Evolutionary conservation across 2,888 invertebrate species (phyloP), one percentile per base, ranked within the genome.

Genomic region (Caenorhabditis zanzibari): DNA sequence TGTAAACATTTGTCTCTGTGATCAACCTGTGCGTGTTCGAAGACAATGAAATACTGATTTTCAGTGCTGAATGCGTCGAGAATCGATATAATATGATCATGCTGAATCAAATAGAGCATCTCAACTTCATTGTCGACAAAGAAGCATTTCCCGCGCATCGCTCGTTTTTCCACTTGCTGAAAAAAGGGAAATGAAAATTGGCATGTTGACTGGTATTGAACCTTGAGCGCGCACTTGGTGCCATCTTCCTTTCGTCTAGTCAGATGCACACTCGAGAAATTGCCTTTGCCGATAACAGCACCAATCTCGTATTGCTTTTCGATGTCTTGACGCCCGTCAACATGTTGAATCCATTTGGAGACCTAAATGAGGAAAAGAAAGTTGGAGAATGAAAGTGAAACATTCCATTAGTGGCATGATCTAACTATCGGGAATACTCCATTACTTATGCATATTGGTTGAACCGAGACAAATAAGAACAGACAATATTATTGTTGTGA

Each of bases 81-180:
- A 22, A 91, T 85, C 26, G 81, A 79, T 69, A 90, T 90, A 41
- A 91, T 91, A 75, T 91, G 87, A 22, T 81, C 71, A 72, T 91
- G 91, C 24, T 76, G 82, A 32, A 81, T 82, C 47, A 88, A 54
- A 9, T 81, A 85, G 24, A 85, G 47, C 73, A 88, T 84, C 69
- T 88, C 88, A 16, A 91, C 89, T 64, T 91, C 91, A 81, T 91
- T 91, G 68, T 91, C 90, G 56, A 91, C 88, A 77, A 90, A 91
- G 82, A 90, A 90, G 79, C 90, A 88, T 82, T 90, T 89, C 22
- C 90, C 91, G 1, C 88, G 83, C 84, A 91, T 88, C 12, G 87
- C 84, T 41, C 85, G 84, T 59, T 91, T 91, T 64, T 90, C 90
- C 12, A 91, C 88, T 84, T 91, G 91, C 91, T 91, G 84, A 22